Percentiles rank a stretch among this genome's conserved stretches.
Evolutionary conservation across 2,797 vertebrate genomes (phyloP).

Genomic region (Sebastes itinus): DNA sequence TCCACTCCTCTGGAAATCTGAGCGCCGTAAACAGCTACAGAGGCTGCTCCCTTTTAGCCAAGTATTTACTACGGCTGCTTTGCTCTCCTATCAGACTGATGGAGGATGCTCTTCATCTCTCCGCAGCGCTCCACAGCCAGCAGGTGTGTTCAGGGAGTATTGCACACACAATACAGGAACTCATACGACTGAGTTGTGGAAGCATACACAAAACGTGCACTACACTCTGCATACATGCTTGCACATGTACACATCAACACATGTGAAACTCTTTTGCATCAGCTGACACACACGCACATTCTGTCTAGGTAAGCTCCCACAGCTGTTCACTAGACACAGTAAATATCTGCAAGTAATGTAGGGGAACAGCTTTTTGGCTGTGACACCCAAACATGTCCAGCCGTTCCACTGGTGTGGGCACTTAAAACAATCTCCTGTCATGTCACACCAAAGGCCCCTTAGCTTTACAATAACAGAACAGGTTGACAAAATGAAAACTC

Average conservation of each 20-base stretch:
- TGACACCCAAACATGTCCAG: slow-evolving; percentile 81
- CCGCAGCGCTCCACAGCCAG: slow-evolving; percentile 61
- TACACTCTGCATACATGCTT: slow-evolving; percentile 19
- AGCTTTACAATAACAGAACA: slow-evolving; percentile 86
- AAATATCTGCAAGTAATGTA: slow-evolving; percentile 72
- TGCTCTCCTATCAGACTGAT: slow-evolving; percentile 59
- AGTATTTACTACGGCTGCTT: slow-evolving; percentile 68
- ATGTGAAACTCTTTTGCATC: slow-evolving; percentile 21
- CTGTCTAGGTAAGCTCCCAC: slow-evolving; percentile 68
- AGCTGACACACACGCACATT: slow-evolving; percentile 29
- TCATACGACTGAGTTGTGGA: slow-evolving; percentile 14
- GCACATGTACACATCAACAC: slow-evolving; percentile 14
- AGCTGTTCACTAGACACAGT: slow-evolving; percentile 80
- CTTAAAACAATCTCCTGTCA: slow-evolving; percentile 84
- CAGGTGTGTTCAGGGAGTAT: slow-evolving; percentile 59
- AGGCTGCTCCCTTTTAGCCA: slow-evolving; percentile 76
- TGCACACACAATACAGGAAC: slow-evolving; percentile 21
- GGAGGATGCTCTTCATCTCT: slow-evolving; percentile 68
- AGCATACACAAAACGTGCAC: slow-evolving; percentile 7
- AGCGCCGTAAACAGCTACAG: slow-evolving; percentile 69
- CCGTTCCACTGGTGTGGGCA: slow-evolving; percentile 76
- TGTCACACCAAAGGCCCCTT: slow-evolving; percentile 79
- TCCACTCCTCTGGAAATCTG: slow-evolving; percentile 68
- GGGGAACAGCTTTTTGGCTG: slow-evolving; percentile 71
- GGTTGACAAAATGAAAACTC: slow-evolving; percentile 85